Evolutionary conservation across 2,113 vertebrate species (phyloP).

Genomic region (Indri indri): DNA sequence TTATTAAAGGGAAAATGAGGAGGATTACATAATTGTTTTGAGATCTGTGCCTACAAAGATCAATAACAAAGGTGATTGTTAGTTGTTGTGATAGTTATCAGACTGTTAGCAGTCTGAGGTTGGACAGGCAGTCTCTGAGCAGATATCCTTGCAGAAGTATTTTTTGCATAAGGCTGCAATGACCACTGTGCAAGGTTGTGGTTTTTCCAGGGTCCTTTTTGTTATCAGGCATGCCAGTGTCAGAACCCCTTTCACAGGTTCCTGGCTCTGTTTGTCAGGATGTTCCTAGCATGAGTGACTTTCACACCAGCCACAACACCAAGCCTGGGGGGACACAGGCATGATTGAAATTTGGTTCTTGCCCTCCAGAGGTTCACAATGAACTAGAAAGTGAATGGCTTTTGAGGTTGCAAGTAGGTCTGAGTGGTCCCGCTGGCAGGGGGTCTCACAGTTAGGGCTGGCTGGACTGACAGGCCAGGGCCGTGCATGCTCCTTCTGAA

Average conservation of each 20-base stretch:
- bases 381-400: background rate
- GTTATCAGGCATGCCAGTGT: background rate
- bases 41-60: background rate
- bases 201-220: background rate
- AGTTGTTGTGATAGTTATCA: no score
- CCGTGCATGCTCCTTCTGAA: background rate
- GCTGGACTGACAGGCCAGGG: background rate
- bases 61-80: background rate
- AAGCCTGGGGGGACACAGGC: background rate
- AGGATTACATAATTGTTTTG: background rate
- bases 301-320: background rate
- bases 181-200: background rate
- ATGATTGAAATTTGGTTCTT: background rate
- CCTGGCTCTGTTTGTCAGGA: background rate
- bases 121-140: background rate
- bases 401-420: background rate
- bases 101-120: background rate
- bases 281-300: background rate
- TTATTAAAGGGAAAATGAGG: background rate
- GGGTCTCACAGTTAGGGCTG: background rate
- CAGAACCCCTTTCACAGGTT: background rate
- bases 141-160: background rate
- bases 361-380: background rate
- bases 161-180: background rate
- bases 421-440: background rate